A percentile compares a stretch with the other conserved stretches of the same genome.
Evolutionary conservation across 2,797 vertebrate species (phyloP).

Genomic region (Pterois miles): DNA sequence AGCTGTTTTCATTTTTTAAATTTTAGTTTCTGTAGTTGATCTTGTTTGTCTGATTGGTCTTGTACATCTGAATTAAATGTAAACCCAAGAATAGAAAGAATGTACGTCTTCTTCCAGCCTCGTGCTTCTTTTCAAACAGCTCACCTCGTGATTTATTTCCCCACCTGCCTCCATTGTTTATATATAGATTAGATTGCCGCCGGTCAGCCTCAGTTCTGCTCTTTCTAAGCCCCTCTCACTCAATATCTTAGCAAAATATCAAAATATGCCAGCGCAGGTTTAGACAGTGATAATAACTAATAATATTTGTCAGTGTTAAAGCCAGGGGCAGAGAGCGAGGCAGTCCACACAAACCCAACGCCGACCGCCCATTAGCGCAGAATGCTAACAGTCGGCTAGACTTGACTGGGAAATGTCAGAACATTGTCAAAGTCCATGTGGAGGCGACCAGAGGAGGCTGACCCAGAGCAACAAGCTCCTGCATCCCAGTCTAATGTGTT

Average conservation of each 20-base stretch:
- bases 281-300: conserved; percentile 70
- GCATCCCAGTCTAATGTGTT: conserved; percentile 18
- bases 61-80: conserved; percentile 27
- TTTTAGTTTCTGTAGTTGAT: background rate
- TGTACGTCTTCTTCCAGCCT: conserved; percentile 13
- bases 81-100: conserved; percentile 25
- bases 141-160: conserved; percentile 60
- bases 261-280: conserved; percentile 66
- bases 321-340: conserved; percentile 36
- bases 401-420: conserved; percentile 76
- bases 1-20: background rate
- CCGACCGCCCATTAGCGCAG: conserved; percentile 70
- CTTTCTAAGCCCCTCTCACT: conserved; percentile 40
- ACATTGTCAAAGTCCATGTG: conserved; percentile 66
- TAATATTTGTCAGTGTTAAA: conserved; percentile 50
- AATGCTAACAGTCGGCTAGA: conserved; percentile 67
- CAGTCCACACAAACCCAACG: conserved; percentile 48
- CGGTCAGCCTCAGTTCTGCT: conserved; percentile 23
- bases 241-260: conserved; percentile 73
- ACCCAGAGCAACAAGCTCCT: conserved; percentile 39
- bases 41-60: conserved; percentile 27
- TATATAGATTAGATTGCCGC: conserved; percentile 57
- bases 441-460: conserved; percentile 21
- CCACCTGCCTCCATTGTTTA: conserved; percentile 70
- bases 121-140: conserved; percentile 57